Conservation (phyloP, 2,113 vertebrate genomes). For the Chinchilla lanigera region DNA sequence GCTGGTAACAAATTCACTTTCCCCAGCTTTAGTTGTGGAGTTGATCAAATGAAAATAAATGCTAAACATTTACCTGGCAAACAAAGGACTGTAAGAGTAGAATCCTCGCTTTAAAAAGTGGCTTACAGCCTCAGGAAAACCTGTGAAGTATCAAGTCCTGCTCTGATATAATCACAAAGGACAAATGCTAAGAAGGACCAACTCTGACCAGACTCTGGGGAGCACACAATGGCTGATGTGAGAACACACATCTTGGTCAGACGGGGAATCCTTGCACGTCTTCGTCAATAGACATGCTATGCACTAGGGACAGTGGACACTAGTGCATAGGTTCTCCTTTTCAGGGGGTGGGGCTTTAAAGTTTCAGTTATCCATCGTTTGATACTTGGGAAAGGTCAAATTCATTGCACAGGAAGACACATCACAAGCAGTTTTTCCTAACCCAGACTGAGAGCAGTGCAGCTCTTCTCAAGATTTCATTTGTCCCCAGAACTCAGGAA, state of each 20-base stretch:
- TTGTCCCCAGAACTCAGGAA: neutral
- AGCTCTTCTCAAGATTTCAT: neutral
- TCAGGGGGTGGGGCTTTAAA: neutral
- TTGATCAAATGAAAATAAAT: conserved; percentile 48
- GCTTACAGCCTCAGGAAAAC: neutral
- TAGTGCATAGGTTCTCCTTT: neutral
- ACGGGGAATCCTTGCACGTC: neutral
- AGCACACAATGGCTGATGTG: neutral
- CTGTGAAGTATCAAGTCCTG: neutral
- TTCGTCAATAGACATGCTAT: neutral
- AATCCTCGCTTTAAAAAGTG: neutral
- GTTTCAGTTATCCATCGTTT: neutral
- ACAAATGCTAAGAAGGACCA: neutral
- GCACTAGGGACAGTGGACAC: neutral
- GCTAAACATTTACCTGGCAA: neutral
- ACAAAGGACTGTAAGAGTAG: neutral
- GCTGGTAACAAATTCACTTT: neutral
- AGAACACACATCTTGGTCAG: neutral
- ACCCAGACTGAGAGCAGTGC: neutral
- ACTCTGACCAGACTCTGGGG: neutral
- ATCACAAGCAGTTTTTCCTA: neutral
- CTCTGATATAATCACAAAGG: neutral
- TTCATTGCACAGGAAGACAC: neutral
- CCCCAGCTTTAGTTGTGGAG: conserved; percentile 4
- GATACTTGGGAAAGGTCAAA: neutral